Evolutionary conservation across 2,113 vertebrate species (phyloP), one percentile per base, ranked within the genome.

Genomic region (Noctilio leporinus): DNA sequence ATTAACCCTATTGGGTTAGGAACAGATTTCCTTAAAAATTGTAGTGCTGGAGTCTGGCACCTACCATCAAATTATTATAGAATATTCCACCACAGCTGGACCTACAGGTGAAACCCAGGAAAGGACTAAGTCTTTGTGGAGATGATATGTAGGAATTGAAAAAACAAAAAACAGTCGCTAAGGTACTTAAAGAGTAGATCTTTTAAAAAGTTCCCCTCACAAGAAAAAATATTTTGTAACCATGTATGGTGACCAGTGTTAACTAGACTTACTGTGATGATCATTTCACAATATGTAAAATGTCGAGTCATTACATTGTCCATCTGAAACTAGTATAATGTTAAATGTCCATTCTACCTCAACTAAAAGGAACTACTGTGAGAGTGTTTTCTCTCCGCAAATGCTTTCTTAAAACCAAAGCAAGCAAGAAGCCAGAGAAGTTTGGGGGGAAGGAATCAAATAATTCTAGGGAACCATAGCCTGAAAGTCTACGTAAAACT

Each of bases 1-100:
- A 91, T 93, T 91, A 93, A 91, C 91, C 82, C 82, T 77, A 69
- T 89, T 89, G 86, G 62, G 81, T 86, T 33, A 95, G 90, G 89
- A 96, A 43, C 67, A 82, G 65, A 69, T 2, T 82, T 95, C 43
- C 77, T 67, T 83, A 55, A 86, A 94, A 89, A 17, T 7, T 62
- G 49, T 83, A 89, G 53, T 38, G 19, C 40, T 75, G 28, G 30
- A 22, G 93, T n/a, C 75, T 55, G 17, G 45, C 26, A 6, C 43
- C 35, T 94, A 51, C 78, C 86, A 86, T 86, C 94, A 73, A 86
- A 91, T 88, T 53, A 43, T 65, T 84, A 28, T 22, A 69, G 40
- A 82, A 33, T 59, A 67, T 40, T 76, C 45, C 24, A 76, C 19
- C 59, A 38, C 12, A 55, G 12, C 30, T 77, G 59, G 24, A 77